Percentiles rank a stretch among this genome's conserved stretches.
These are phyloP conservation scores for Sigmodon hispidus DNA, from an alignment of 2,113 vertebrate genomes.

Conservation along the genomic window DNA sequence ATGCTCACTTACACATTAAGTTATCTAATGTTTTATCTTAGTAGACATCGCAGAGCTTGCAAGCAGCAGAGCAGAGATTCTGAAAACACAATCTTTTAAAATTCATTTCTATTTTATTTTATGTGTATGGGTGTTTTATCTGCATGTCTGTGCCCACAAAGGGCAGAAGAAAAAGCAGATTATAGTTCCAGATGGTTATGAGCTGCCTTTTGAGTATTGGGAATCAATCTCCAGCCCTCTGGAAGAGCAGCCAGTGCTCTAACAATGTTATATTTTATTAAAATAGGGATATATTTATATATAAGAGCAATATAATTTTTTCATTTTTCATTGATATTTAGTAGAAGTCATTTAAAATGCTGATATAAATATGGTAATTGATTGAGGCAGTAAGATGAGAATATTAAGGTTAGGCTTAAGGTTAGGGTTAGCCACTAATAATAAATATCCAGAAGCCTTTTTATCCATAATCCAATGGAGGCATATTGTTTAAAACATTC, in stretches of 20 bases:
- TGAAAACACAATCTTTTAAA: not conserved
- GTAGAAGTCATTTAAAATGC: conserved; percentile 4
- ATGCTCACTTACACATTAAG: not conserved
- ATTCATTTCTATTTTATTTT: not conserved
- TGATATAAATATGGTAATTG: not conserved
- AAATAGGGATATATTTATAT: not conserved
- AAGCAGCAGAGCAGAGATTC: not conserved
- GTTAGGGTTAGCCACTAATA: not conserved
- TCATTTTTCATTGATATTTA: not conserved
- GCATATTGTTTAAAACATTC: not conserved
- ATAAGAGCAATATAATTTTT: not conserved
- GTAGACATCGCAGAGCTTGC: not conserved
- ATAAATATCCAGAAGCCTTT: not conserved
- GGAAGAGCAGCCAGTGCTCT: not conserved
- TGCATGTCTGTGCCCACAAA: not conserved
- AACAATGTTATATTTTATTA: not conserved
- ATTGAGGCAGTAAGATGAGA: not conserved
- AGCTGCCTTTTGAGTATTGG: not conserved
- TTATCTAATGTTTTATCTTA: not conserved
- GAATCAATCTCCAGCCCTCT: not conserved
- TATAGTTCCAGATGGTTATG: not conserved
- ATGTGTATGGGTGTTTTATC: not conserved
- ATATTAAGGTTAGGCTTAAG: not conserved
- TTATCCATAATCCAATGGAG: not conserved
- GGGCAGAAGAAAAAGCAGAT: not conserved